These are phyloP conservation scores for Pinna nobilis DNA, from an alignment of 1,140 invertebrate species.

Conservation along the genomic window DNA sequence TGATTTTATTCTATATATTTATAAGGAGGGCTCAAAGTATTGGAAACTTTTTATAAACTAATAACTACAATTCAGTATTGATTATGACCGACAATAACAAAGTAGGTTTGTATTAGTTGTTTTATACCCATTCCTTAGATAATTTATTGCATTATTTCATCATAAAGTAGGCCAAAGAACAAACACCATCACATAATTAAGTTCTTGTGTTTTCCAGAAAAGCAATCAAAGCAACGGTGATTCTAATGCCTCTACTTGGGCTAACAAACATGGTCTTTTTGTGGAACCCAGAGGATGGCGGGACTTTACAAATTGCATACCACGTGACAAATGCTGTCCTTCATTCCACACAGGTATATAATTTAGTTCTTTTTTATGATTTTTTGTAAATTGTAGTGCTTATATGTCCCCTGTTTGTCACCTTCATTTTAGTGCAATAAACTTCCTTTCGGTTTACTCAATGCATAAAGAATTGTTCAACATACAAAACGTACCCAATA, in stretches of 20 bases:
- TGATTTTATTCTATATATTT: neutral
- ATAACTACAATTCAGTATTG: too few species aligned
- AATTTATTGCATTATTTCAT: neutral
- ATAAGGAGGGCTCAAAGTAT: neutral
- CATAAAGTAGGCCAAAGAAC: neutral
- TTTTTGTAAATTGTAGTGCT: too few species aligned
- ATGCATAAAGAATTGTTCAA: too few species aligned
- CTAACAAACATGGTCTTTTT: constrained; percentile 78
- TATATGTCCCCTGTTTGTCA: too few species aligned
- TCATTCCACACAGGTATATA: constrained; percentile 76
- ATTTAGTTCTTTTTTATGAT: constrained; percentile 13
- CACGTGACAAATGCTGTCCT: constrained; percentile 77
- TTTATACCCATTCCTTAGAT: too few species aligned
- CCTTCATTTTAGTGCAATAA: too few species aligned
- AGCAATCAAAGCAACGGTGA: constrained; percentile 77
- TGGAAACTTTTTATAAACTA: neutral
- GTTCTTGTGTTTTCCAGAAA: constrained; percentile 70
- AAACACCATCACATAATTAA: neutral
- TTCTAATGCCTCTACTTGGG: constrained; percentile 79
- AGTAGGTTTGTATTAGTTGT: too few species aligned
- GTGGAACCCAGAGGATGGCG: constrained; percentile 74
- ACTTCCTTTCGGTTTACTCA: too few species aligned
- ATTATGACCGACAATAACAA: too few species aligned
- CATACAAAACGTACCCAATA: too few species aligned
- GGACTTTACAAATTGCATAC: constrained; percentile 70